Conservation (phyloP, 1,140 invertebrate species). For the Drosophila triauraria region DNA sequence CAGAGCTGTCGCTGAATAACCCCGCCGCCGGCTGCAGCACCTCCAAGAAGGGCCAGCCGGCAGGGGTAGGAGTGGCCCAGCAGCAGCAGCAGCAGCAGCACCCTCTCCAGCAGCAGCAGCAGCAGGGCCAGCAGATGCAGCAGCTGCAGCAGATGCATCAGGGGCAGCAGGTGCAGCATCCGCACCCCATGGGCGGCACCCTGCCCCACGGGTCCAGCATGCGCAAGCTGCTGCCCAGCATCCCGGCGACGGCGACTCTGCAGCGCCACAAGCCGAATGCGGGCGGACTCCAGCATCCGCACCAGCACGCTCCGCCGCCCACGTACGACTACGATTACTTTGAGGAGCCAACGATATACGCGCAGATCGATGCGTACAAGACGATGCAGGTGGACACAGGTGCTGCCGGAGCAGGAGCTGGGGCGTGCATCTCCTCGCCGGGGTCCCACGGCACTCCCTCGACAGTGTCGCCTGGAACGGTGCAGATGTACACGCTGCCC, state of each 20-base stretch:
- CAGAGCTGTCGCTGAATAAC: conserved; percentile 87
- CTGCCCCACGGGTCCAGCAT: conserved; percentile 79
- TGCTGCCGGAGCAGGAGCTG: conserved; percentile 60
- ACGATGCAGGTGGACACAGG: conserved; percentile 71
- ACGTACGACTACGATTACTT: conserved; percentile 85
- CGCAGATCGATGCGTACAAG: conserved; percentile 89
- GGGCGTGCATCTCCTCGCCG: conserved; percentile 71
- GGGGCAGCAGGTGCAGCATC: conserved; percentile 31
- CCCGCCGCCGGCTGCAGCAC: conserved; percentile 68
- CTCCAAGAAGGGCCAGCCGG: conserved; percentile 58
- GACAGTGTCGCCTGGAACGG: conserved; percentile 78
- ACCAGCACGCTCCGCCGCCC: conserved; percentile 74
- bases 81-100: conserved; percentile 59
- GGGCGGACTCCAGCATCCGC: conserved; percentile 79
- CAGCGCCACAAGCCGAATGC: conserved; percentile 80
- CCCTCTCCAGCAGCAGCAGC: conserved; percentile 22
- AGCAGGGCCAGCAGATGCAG: conserved; percentile 15
- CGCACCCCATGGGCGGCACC: conserved; percentile 64
- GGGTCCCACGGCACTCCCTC: conserved; percentile 80
- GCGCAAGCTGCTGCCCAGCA: conserved; percentile 75
- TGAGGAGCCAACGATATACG: conserved; percentile 89
- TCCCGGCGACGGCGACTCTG: conserved; percentile 77
- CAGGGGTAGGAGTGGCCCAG: conserved; percentile 48
- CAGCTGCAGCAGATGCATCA: conserved; percentile 33
- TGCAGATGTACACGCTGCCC: conserved; percentile 82